Conservation (phyloP, 2,797 vertebrate species). For the Petrocephalus sullivani region DNA sequence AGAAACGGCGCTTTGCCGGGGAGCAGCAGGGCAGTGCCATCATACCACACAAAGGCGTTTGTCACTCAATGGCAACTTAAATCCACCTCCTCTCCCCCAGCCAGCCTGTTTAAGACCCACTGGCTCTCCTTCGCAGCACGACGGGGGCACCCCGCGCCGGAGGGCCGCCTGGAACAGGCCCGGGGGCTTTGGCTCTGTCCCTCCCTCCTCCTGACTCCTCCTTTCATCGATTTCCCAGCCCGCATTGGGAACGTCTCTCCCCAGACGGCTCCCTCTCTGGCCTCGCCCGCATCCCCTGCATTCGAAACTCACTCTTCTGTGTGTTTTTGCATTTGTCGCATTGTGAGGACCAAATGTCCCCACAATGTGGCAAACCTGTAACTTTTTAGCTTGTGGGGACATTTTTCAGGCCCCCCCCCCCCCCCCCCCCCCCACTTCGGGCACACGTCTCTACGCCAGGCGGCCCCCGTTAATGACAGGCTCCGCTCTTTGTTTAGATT, state of each 20-base stretch:
- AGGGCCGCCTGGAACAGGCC: neutral
- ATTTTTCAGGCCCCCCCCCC: no score
- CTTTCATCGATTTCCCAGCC: neutral
- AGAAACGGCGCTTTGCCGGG: neutral
- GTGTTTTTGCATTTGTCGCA: neutral
- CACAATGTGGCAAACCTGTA: no score
- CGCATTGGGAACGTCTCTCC: neutral
- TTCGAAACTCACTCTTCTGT: neutral
- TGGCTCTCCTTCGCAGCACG: constrained; percentile 29
- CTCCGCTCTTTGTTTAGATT: neutral
- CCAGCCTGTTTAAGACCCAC: constrained; percentile 31
- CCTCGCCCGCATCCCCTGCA: neutral
- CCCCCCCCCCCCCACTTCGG: neutral
- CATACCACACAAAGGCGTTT: constrained; percentile 33
- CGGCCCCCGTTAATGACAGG: neutral
- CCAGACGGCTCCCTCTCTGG: neutral
- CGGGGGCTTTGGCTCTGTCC: neutral
- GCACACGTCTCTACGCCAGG: neutral
- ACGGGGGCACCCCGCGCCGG: neutral
- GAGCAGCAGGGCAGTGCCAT: constrained; percentile 29
- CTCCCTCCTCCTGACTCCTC: neutral
- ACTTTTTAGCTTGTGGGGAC: no score
- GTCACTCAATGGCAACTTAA: constrained; percentile 36
- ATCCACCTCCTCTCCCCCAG: constrained; percentile 21
- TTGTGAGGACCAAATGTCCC: no score